Evolutionary conservation across 1,140 invertebrate species (phyloP).

Genomic region (Leptinotarsa undecemlineata): DNA sequence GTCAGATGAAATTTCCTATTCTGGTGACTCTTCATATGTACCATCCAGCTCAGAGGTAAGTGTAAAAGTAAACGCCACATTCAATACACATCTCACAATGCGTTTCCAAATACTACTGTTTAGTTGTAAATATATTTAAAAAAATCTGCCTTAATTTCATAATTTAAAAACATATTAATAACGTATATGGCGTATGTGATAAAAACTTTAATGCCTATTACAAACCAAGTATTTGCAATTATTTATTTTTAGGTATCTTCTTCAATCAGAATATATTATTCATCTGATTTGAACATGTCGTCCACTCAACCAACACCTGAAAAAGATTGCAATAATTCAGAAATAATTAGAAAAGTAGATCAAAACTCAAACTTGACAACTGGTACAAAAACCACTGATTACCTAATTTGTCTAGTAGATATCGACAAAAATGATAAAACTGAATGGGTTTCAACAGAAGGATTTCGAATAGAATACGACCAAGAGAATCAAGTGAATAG

Average conservation of each 20-base stretch:
- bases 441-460: neutral
- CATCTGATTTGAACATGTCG: neutral
- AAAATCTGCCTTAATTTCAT: too few relatives aligned
- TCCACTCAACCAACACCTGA: neutral
- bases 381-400: too few relatives aligned
- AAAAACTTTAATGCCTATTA: neutral
- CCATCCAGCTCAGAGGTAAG: neutral
- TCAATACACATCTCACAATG: too few relatives aligned
- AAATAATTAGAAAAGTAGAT: neutral
- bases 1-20: neutral
- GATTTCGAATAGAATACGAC: too few relatives aligned
- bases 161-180: too few relatives aligned
- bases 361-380: neutral
- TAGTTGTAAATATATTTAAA: too few relatives aligned
- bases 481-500: neutral
- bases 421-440: neutral
- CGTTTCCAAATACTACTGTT: too few relatives aligned
- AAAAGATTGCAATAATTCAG: neutral
- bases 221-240: neutral
- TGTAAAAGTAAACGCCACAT: neutral
- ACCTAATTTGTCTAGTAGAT: neutral
- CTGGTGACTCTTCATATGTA: neutral
- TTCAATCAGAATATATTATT: neutral
- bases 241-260: neutral
- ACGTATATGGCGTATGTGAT: too few relatives aligned